Evolutionary conservation across 2,888 invertebrate species (phyloP).

Genomic region (Sipunculus nudus): DNA sequence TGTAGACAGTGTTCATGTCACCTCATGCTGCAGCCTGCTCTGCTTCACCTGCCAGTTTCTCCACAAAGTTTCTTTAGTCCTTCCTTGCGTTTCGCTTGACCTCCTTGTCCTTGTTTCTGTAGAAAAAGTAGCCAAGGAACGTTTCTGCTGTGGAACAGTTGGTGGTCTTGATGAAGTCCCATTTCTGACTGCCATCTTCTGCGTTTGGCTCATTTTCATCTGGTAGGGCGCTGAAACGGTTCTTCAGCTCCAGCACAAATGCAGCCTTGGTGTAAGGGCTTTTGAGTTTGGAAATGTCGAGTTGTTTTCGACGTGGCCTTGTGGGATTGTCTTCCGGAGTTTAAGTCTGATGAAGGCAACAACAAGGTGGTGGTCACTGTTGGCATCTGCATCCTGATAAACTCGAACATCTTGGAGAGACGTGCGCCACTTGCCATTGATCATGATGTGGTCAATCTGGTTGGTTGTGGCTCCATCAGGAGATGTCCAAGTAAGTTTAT

Average conservation of each 20-base stretch:
- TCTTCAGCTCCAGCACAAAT: not conserved
- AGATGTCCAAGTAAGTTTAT: conserved; percentile 33
- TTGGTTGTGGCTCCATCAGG: conserved; percentile 29
- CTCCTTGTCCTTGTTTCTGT: too few species aligned
- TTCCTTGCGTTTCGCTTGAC: too few species aligned
- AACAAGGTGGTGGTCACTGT: conserved; percentile 13
- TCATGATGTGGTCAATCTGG: conserved; percentile 11
- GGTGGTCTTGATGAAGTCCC: too few species aligned
- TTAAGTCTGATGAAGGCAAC: conserved; percentile 2
- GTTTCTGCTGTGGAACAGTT: too few species aligned
- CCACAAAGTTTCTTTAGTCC: not conserved
- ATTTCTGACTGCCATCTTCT: too few species aligned
- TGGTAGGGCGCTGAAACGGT: not conserved
- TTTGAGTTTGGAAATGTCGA: not conserved
- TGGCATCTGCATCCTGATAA: not conserved
- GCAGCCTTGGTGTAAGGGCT: not conserved
- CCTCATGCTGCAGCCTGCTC: conserved; percentile 3
- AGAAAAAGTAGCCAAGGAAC: too few species aligned
- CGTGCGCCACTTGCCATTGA: conserved; percentile 7
- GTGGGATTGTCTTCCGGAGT: not conserved
- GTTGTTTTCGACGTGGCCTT: too few species aligned
- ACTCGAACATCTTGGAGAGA: conserved; percentile 1
- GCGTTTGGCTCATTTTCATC: too few species aligned
- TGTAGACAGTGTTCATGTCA: not conserved
- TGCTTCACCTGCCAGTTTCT: conserved; percentile 2